Evolutionary conservation across 2,113 vertebrate species (phyloP).

Genomic region (Triplophysa dalaica): DNA sequence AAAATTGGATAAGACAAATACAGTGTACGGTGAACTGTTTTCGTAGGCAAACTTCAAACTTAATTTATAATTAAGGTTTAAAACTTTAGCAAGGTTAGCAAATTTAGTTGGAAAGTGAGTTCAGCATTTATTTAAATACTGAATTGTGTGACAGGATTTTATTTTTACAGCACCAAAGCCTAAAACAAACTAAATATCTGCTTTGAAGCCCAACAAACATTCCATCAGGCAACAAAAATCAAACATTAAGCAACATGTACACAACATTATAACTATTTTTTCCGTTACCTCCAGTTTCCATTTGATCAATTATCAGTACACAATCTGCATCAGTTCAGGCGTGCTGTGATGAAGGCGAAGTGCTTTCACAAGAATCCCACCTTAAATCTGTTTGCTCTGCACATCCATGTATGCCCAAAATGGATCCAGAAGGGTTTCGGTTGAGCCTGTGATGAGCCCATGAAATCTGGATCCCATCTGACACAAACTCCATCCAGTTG

Average conservation of each 20-base stretch:
- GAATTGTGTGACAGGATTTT: too few relatives aligned
- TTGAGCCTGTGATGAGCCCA: constrained; percentile 33
- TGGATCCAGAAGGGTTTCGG: constrained; percentile 42
- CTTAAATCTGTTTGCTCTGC: constrained; percentile 43
- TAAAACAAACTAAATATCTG: too few relatives aligned
- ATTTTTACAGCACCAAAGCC: too few relatives aligned
- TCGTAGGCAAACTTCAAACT: too few relatives aligned
- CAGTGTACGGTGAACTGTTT: too few relatives aligned
- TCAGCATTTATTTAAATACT: too few relatives aligned
- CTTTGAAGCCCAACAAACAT: too few relatives aligned
- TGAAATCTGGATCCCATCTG: constrained; percentile 55
- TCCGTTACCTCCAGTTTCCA: too few relatives aligned
- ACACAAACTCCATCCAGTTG: constrained; percentile 48
- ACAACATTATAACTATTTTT: background rate
- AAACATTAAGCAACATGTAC: background rate
- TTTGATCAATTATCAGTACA: background rate
- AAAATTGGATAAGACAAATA: too few relatives aligned
- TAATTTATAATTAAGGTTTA: too few relatives aligned
- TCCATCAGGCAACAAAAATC: background rate
- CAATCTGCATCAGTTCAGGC: background rate
- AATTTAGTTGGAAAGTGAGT: too few relatives aligned
- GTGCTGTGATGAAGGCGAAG: constrained; percentile 16
- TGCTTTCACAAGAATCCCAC: constrained; percentile 40
- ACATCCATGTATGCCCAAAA: constrained; percentile 38
- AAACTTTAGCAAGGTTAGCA: too few relatives aligned